Evolutionary conservation across 2,888 invertebrate genomes (phyloP).

Genomic region (Brassicogethes aeneus): DNA sequence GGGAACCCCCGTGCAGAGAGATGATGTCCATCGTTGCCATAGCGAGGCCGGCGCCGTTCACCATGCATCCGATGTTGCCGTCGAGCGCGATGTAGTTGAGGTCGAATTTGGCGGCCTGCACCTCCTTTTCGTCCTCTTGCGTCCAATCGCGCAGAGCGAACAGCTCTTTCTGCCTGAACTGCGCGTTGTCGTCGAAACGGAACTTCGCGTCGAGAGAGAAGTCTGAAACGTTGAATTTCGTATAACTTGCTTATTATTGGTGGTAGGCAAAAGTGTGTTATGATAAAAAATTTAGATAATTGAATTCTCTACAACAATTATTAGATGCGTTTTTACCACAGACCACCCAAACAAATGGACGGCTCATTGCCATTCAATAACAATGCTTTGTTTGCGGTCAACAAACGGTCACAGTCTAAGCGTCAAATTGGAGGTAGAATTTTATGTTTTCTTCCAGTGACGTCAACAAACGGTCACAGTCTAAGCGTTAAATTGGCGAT

Average conservation of each 20-base stretch:
- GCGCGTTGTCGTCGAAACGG: conserved; percentile 91
- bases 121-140: conserved; percentile 90
- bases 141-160: conserved; percentile 77
- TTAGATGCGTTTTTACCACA: too few species aligned
- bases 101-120: conserved; percentile 79
- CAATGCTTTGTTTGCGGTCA: too few species aligned
- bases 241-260: neutral
- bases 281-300: too few species aligned
- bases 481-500: too few species aligned
- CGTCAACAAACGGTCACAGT: too few species aligned
- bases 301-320: too few species aligned
- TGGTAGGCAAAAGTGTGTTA: too few species aligned
- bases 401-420: too few species aligned
- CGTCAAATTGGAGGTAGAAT: too few species aligned
- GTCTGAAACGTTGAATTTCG: conserved; percentile 22
- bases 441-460: too few species aligned
- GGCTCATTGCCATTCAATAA: too few species aligned
- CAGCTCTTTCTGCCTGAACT: conserved; percentile 82
- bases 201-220: conserved; percentile 93
- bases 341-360: too few species aligned
- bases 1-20: conserved; percentile 88
- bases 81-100: conserved; percentile 93
- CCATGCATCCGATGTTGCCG: conserved; percentile 90
- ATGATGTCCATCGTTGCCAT: conserved; percentile 99
- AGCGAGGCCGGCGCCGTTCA: conserved; percentile 92